phyloP scores from a whole-genome alignment of 2,113 vertebrate species.

The Crotalus helleri region DNA sequence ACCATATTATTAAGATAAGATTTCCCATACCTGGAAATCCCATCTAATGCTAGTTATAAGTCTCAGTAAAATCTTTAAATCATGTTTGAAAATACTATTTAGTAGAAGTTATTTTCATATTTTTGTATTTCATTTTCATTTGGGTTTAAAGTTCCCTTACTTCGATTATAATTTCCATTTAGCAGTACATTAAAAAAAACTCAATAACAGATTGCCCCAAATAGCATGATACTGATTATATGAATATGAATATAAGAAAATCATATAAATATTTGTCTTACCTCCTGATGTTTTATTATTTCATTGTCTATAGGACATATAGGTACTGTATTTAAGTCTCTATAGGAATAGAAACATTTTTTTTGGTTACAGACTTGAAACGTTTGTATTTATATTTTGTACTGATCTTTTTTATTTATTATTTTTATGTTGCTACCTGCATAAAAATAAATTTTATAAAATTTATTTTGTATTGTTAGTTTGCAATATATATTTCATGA shows the following conservation, averaged over 20 bases:
- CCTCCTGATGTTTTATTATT: conserved; percentile 80
- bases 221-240: background rate
- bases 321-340: conserved; percentile 69
- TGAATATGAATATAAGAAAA: background rate
- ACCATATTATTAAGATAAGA: background rate
- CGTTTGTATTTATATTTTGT: background rate
- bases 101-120: background rate
- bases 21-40: background rate
- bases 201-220: background rate
- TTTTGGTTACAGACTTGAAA: background rate
- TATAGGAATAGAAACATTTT: conserved; percentile 57
- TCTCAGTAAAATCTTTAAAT: background rate
- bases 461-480: background rate
- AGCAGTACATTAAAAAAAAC: background rate
- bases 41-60: background rate
- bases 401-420: background rate
- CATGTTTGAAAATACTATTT: background rate
- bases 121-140: background rate
- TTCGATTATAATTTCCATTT: background rate
- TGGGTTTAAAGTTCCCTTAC: background rate
- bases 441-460: background rate
- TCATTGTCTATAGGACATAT: conserved; percentile 82
- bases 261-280: conserved; percentile 57
- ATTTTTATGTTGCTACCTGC: background rate
- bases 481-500: background rate